These are phyloP conservation scores for Ditylenchus dipsaci DNA, from an alignment of 1,140 invertebrate genomes.

Conservation along the genomic window DNA sequence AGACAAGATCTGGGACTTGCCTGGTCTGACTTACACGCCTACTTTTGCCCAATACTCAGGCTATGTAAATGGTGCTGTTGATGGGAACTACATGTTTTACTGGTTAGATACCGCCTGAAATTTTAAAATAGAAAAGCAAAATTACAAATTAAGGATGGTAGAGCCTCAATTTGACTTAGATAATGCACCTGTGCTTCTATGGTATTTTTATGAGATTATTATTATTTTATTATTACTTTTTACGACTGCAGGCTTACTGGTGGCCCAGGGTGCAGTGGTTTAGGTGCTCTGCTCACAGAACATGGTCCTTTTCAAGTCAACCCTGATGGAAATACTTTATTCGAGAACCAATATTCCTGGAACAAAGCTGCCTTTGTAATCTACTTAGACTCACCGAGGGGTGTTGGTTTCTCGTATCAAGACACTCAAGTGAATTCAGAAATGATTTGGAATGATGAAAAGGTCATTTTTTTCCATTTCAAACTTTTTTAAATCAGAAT, in stretches of 20 bases:
- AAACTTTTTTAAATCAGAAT: too few species aligned
- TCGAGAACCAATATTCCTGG: conserved; percentile 48
- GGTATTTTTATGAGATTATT: too few species aligned
- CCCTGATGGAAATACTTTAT: conserved; percentile 58
- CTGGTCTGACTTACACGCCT: conserved; percentile 39
- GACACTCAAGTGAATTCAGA: conserved; percentile 7
- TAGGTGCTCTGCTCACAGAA: conserved; percentile 62
- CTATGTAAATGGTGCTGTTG: conserved; percentile 30
- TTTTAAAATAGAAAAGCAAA: too few species aligned
- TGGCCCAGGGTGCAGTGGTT: conserved; percentile 64
- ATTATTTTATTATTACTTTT: too few species aligned
- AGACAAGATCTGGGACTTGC: conserved; percentile 27
- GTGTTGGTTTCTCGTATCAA: conserved; percentile 32
- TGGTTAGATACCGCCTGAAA: conserved; percentile 31
- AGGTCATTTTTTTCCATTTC: too few species aligned
- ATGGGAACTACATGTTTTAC: conserved; percentile 47
- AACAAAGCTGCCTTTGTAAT: conserved; percentile 47
- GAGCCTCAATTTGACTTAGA: conserved; percentile 30
- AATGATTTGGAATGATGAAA: conserved; percentile 26
- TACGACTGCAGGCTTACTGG: conserved; percentile 57
- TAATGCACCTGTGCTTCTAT: conserved; percentile 33
- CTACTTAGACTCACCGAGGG: conserved; percentile 42
- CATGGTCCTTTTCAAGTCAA: conserved; percentile 62
- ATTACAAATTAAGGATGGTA: conserved; percentile 24
- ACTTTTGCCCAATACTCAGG: conserved; percentile 48